Percentiles rank a stretch among this genome's conserved stretches.
Evolutionary conservation across 2,888 invertebrate genomes (phyloP).

Genomic region (Lasioglossum oenotherae): DNA sequence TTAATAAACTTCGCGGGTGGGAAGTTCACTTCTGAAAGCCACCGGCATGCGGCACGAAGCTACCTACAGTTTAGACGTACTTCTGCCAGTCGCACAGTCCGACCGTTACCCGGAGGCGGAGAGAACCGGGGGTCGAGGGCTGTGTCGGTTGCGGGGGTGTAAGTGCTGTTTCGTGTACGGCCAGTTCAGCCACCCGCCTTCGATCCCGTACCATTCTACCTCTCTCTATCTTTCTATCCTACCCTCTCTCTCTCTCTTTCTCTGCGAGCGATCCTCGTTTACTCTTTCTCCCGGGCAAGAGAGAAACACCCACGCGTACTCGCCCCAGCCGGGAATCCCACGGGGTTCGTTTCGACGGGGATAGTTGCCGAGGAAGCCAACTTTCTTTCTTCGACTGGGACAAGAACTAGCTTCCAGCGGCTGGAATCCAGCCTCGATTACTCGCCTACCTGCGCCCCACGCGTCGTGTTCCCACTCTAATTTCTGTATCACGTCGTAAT

Average conservation of each 20-base stretch:
- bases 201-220: constrained; percentile 27
- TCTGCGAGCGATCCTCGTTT: constrained; percentile 1
- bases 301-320: constrained; percentile 42
- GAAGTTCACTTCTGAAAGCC: constrained; percentile 61
- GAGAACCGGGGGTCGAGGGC: constrained; percentile 53
- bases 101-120: constrained; percentile 63
- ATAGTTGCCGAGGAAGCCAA: constrained; percentile 41
- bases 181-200: constrained; percentile 68
- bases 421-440: constrained; percentile 18
- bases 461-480: not conserved
- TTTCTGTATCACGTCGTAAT: not conserved
- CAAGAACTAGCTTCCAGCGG: constrained; percentile 29
- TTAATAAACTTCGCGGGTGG: constrained; percentile 30
- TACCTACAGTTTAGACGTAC: constrained; percentile 62
- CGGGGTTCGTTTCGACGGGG: constrained; percentile 42
- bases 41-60: constrained; percentile 60
- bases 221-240: not conserved
- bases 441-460: not conserved
- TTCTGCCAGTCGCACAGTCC: constrained; percentile 64
- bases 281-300: constrained; percentile 25
- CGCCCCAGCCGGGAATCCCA: constrained; percentile 38
- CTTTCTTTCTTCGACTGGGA: constrained; percentile 46
- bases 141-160: constrained; percentile 76
- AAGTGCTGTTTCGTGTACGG: constrained; percentile 84
- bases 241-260: constrained; percentile 14